Evolutionary conservation across 2,888 invertebrate species (phyloP), one percentile per base, ranked within the genome.

Genomic region (Pandemis cinnamomeana): DNA sequence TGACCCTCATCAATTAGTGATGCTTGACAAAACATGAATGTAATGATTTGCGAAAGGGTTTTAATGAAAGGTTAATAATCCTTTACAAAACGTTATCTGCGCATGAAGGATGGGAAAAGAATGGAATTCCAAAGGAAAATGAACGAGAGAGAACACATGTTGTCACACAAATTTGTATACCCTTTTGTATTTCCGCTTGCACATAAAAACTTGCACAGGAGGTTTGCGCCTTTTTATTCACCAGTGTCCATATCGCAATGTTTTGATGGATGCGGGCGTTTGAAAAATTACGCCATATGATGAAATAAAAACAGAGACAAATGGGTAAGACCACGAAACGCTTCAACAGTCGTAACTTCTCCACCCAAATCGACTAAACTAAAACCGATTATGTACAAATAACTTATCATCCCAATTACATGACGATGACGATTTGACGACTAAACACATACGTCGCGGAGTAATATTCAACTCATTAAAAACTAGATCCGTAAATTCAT

Each of bases 1-100:
- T 70, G 71, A 83, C 85, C 82, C 83, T 82, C 80, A 78, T 84
- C 80, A 85, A 82, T 82, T 85, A 81, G 78, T 81, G 61, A 79
- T 69, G 82, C 80, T 71, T 74, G 71, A 67, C 70, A 71, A 75
- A 77, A 71, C 79, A 80, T 55, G 79, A 83, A 82, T 80, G 70
- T 78, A 78, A 72, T 72, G 67, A 80, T 79, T 78, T 78, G 74
- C 42, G 76, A 78, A 80, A 77, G 66, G 53, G 66, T 75, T 66
- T 68, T 58, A 73, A 61, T 69, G 55, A 71, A 71, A 68, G 55
- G 58, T 71, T 68, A 20, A 60, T 68, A 67, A 62, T 67, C 41
- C 64, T 58, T 64, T 70, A 64, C 64, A 70, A 60, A 69, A 60
- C 27, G 60, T 64, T 27, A 53, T 58, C 44, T 27, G 10, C 41